Evolutionary conservation across 2,113 vertebrate species (phyloP), one percentile per base, ranked within the genome.

Genomic region (Pseudonaja textilis): DNA sequence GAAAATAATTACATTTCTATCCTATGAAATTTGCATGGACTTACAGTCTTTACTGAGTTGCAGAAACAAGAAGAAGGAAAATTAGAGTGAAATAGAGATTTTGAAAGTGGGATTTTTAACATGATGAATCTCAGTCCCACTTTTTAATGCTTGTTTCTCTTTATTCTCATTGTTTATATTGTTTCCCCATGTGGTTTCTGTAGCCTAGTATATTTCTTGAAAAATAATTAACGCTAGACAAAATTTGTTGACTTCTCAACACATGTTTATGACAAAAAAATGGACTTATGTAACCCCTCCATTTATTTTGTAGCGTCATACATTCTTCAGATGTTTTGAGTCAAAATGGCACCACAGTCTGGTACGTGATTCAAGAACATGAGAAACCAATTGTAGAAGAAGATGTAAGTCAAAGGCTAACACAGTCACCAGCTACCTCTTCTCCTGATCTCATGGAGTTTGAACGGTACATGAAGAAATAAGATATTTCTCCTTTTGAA

Each of bases 361-460:
- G 94, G 95, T 94, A 57, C 93, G 86, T 96, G 87, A 95, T 93
- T 85, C 92, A 95, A 88, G 95, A 95, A 92, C 85, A 92, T 93
- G 95, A 96, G 92, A 95, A 95, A 50, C 92, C 96, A 91, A 91
- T 92, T 2, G 4, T 45, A 26, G 95, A 93, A 59, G 94, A 97
- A 12, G 93, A 96, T 90, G 91, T 47, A 45, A 96, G 94, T 26
- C 20, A 64, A 86, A 96, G 94, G 86, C 23, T 95, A 64, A 88
- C 90, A 0, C 91, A 93, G 39, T 93, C 93, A 59, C 47, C 96
- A 1, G 6, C 42, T 25, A 91, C 91, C 90, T 94, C 95, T 42
- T 94, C 96, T 6, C 91, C 96, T 1, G 97, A 97, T 94, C 96
- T 98, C 91, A 88, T 97, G 94, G 98, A 98, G 93, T 98, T 98